Base-by-base conservation (phyloP, 1,140 invertebrate genomes). In the Lasioglossum baleicum region DNA sequence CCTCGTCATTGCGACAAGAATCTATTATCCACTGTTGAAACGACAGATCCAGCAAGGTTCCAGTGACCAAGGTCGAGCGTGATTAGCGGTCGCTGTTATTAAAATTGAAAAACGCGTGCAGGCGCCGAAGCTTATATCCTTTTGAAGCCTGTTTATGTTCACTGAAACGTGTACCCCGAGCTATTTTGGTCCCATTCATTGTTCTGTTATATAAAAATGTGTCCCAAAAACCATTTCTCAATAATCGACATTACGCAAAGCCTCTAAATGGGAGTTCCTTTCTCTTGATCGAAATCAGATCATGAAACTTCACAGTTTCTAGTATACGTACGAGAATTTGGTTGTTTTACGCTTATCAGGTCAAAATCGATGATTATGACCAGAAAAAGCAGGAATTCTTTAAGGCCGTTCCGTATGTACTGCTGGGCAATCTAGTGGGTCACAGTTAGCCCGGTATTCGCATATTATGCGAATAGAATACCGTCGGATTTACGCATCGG, bases 401-500 rank as follows among this genome's bases (percentile, higher is more conserved):
- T 48, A 48, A 48, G 44, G 44, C 44, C 44, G 42, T 53, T 51
- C 26, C 31, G 26, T 71, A 26, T 70, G n/a, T 31, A 71, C 3
- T 15, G n/a, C 11, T 64, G 15, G 2, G 31, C 60, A 17, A n/a
- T 67, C 65, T 42, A 71, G n/a, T 63, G 60, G 74, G 66, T 82
- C 67, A 80, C 60, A 26, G 56, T 80, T 69, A 64, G 51, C 68
- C 51, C 15, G 10, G 7, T 13, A 8, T 48, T 13, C 70, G 20
- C 11, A 20, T 53, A 42, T 71, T 68, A 80, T 35, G 74, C 56
- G 61, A 35, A 65, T 31, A 40, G 60, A 68, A 63, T 77, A 63
- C 51, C 56, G 51, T 77, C 80, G 80, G 83, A 87, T 80, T 6
- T 63, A 83, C 74, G 83, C 76, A 73, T 84, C 72, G 83, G 53